phyloP scores from a whole-genome alignment of 2,113 vertebrate species.

The Hippocampus barbouri region DNA sequence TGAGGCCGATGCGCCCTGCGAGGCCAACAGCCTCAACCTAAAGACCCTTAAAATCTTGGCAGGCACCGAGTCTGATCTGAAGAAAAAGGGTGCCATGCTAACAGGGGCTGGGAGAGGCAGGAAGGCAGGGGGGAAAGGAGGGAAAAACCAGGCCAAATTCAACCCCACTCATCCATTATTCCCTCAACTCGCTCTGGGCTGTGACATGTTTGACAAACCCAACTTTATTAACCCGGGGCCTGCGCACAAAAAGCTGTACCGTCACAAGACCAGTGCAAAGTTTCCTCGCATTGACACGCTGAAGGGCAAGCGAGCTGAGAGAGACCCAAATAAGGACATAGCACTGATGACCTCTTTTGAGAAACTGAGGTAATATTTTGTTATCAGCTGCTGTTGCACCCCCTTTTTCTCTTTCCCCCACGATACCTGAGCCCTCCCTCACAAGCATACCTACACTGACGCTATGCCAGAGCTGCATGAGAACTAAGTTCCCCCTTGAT shows the following conservation, averaged over 20 bases:
- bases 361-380: slow-evolving; percentile 99
- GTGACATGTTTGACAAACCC: slow-evolving; percentile 91
- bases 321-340: slow-evolving; percentile 92
- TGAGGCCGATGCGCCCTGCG: slow-evolving; percentile 84
- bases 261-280: slow-evolving; percentile 98
- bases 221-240: slow-evolving; percentile 93
- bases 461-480: slow-evolving; percentile 94
- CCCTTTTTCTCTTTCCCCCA: slow-evolving; percentile 55
- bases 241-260: slow-evolving; percentile 99
- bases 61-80: slow-evolving; percentile 89
- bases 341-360: slow-evolving; percentile 95
- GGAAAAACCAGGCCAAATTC: slow-evolving; percentile 86
- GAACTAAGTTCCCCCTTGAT: slow-evolving; percentile 77
- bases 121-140: slow-evolving; percentile 84
- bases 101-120: slow-evolving; percentile 79
- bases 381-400: slow-evolving; percentile 87
- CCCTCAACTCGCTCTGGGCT: slow-evolving; percentile 80
- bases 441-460: slow-evolving; percentile 74
- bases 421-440: slow-evolving; percentile 63
- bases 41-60: slow-evolving; percentile 98
- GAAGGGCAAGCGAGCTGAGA: slow-evolving; percentile 90
- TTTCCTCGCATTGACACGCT: slow-evolving; percentile 92
- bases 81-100: slow-evolving; percentile 82
- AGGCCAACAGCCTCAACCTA: slow-evolving; percentile 95
- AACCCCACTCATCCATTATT: slow-evolving; percentile 76